Evolutionary conservation across 37 sponge, comb jelly and placozoan genomes (phyloP), one percentile per base, ranked within the genome.

Genomic region (Geodia barretti): DNA sequence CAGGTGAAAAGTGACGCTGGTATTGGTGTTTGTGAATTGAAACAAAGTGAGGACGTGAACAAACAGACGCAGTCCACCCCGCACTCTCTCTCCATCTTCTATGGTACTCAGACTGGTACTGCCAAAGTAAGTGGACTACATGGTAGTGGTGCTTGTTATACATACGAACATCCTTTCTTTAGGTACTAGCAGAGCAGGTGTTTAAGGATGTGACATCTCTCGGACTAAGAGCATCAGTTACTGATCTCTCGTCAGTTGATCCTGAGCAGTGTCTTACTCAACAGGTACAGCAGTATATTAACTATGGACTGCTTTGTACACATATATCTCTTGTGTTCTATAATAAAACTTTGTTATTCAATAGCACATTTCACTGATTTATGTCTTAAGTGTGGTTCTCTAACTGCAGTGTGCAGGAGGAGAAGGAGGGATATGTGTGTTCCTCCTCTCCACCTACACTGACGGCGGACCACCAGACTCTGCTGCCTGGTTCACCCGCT

Each of bases 381-480:
- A n/a, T n/a, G n/a, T n/a, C n/a, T n/a, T n/a, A n/a, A n/a, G n/a
- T n/a, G n/a, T n/a, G n/a, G n/a, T n/a, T n/a, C n/a, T n/a, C n/a
- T n/a, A n/a, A n/a, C n/a, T n/a, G n/a, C n/a, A n/a, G n/a, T n/a
- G n/a, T n/a, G n/a, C n/a, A n/a, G n/a, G n/a, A n/a, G n/a, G n/a
- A n/a, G n/a, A n/a, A n/a, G n/a, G n/a, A n/a, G n/a, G n/a, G n/a
- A n/a, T n/a, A n/a, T n/a, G n/a, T n/a, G n/a, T 96, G 38, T 92
- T 97, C 76, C 65, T 97, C 1, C 24, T 97, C 40, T 93, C 97
- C 62, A 97, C 97, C 30, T 97, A 94, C 81, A 92, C 93, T 47
- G 95, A 92, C 60, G 97, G 97, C n/a, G 36, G 23, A 7, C 90
- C 97, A 8, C 92, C 97, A 47, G 90, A 92, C 28, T 33, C 69